Evolutionary conservation across 2,797 vertebrate species (phyloP), one percentile per base, ranked within the genome.

Genomic region (Chromis chromis): DNA sequence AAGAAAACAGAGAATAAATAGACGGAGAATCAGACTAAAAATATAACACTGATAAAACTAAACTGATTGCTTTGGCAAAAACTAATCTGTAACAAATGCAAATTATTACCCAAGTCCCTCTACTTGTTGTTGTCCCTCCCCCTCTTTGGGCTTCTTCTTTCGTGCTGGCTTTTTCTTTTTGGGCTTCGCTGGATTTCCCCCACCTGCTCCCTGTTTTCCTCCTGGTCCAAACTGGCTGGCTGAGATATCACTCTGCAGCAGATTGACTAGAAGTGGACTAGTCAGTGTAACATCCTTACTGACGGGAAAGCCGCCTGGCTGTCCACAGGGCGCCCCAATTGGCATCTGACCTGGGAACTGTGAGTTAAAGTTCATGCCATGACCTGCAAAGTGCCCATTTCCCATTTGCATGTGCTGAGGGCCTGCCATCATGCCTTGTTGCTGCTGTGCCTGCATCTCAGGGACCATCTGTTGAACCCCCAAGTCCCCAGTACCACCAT

Each of bases 101-200:
- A 74, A 74, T 69, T 6, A 94, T 95, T 97, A 99, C 98, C 95
- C 94, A 86, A 96, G 90, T 86, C 95, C 95, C 64, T 96, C 95
- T 39, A 94, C 96, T 87, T 95, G 90, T 65, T 96, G 96, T 74
- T 91, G 93, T 58, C 92, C 93, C 52, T 95, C 95, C 69, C 92
- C 93, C 61, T 94, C 96, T 89, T 95, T 96, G 62, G 95, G 95
- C 86, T 99, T 99, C 94, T 99, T 99, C 92, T 99, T 99, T 78
- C 97, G 93, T 68, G 96, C 95, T n/a, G 97, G 97, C 85, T 99
- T 99, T 94, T 99, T 99, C 93, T 99, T 99, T 93, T 99, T 99
- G 22, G 96, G 97, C 93, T 99, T 99, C 82, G 93, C 95, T 86
- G 97, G 92, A 83, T 94, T 97, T 65, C 91, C 94, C 44, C 92